Evolutionary conservation across 2,797 vertebrate species (phyloP), one percentile per base, ranked within the genome.

Genomic region (Salmo trutta): DNA sequence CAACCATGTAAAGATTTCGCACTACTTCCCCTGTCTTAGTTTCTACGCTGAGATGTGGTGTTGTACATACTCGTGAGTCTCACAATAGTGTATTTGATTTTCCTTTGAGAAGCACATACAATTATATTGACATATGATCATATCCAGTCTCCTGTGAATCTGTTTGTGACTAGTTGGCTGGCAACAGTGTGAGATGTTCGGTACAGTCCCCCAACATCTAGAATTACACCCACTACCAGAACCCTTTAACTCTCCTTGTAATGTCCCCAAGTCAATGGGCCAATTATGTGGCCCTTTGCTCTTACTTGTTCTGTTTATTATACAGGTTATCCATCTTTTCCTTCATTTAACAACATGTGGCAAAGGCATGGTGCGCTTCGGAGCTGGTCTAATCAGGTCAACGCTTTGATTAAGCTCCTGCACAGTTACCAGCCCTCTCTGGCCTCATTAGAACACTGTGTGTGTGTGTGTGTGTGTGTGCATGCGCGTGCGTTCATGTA

Each of bases 321-420:
- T 17, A 27, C 67, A 17, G 70, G 70, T 53, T 53, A 27, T 21
- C 47, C 3, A 15, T 71, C 41, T 16, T 67, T 31, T 67, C 16
- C 70, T 53, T 12, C n/a, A n/a, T 71, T 71, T 53, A 36, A 33
- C 66, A 16, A 17, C 31, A 14, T 51, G 47, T 71, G 70, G 51
- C 70, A 71, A 52, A 51, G 47, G 3, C 70, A 71, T 3, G 47
- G 41, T 16, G 41, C 33, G 47, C 21, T 52, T 51, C 47, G 1
- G 21, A 7, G 70, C 21, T 52, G 70, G 47, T 53, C 47, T 71
- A 71, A 71, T 71, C 70, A 71, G 70, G 70, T 71, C 70, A 53
- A 14, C 16, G 41, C 70, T 52, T 52, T 71, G 70, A 71, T 52
- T 21, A 27, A 27, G 41, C 21, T 10, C n/a, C 10, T 15, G 15